Base-by-base conservation (phyloP, 2,113 vertebrate species). In the Mesocricetus auratus region DNA sequence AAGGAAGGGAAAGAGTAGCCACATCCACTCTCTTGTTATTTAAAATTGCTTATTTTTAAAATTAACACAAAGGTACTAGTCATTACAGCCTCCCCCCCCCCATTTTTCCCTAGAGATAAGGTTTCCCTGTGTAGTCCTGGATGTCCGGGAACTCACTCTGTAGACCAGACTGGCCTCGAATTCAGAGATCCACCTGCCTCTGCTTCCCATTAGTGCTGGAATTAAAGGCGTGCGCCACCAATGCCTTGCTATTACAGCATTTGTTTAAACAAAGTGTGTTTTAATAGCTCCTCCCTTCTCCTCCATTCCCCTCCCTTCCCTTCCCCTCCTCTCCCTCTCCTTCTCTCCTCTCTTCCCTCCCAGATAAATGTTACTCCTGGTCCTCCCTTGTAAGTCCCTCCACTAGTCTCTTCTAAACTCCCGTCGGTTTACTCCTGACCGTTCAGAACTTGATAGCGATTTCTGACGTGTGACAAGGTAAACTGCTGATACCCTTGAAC, bases 1-100 rank as follows among this genome's bases (percentile, higher is more conserved):
- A 96, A 77, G 66, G 47, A 83, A 75, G 82, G 16, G 82, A 90
- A 58, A 42, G 47, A 42, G 60, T 36, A 91, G 85, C 5, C 75
- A 24, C 45, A 71, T 86, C 47, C 68, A 62, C 53, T 86, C 31
- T 91, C 29, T 21, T 66, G 60, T 66, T 47, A 21, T 86, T 36
- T 86, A 7, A 42, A 42, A 66, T 66, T 47, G 8, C 47, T 45
- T 82, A 12, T 26, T 62, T 83, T 45, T 6, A 42, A 64, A 45
- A 64, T 85, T 19, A 64, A 7, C 58, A 31, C 45, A 26, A 64
- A 64, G 39, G 26, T 64, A 85, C 26, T 85, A 85, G 58, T 19
- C 58, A 62, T 29, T 56, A n/a, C 21, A n/a, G 10, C 19, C 3
- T 45, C 42, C 42, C 39, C 22, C 19, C 3, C 45, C 45, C 45